These are phyloP conservation scores for Cairina moschata DNA, from an alignment of 2,113 vertebrate genomes.

Conservation along the genomic window DNA sequence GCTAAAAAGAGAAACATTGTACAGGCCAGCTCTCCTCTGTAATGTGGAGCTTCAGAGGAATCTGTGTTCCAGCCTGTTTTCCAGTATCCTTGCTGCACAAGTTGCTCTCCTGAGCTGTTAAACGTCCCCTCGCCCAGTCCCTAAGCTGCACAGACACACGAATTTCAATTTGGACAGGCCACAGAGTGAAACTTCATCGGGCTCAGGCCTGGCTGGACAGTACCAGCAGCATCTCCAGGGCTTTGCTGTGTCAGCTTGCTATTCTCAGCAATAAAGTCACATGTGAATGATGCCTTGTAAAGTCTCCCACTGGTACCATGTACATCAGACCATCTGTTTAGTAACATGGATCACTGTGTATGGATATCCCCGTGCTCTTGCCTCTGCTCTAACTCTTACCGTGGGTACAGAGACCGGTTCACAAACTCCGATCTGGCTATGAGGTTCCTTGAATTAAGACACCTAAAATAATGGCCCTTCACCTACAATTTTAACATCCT, in stretches of 20 bases:
- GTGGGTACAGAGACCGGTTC: neutral
- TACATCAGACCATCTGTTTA: conserved; percentile 12
- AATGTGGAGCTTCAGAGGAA: neutral
- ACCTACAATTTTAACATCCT: neutral
- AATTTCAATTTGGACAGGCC: neutral
- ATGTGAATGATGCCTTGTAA: neutral
- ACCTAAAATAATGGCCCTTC: neutral
- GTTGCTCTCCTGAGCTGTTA: neutral
- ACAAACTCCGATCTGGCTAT: neutral
- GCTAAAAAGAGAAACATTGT: neutral
- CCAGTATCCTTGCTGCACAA: neutral
- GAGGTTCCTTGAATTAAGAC: neutral
- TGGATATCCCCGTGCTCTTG: neutral
- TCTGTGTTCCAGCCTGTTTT: neutral
- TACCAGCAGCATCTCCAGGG: neutral
- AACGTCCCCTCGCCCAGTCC: neutral
- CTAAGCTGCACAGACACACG: neutral
- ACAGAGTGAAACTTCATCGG: neutral
- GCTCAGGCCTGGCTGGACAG: neutral
- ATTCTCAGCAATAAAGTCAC: neutral
- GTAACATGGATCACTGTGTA: neutral
- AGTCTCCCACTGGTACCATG: neutral
- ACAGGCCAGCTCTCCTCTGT: neutral
- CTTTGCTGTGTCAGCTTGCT: neutral
- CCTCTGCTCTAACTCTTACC: neutral